Evolutionary conservation across 2,797 vertebrate genomes (phyloP).

Genomic region (Siniperca scherzeri): DNA sequence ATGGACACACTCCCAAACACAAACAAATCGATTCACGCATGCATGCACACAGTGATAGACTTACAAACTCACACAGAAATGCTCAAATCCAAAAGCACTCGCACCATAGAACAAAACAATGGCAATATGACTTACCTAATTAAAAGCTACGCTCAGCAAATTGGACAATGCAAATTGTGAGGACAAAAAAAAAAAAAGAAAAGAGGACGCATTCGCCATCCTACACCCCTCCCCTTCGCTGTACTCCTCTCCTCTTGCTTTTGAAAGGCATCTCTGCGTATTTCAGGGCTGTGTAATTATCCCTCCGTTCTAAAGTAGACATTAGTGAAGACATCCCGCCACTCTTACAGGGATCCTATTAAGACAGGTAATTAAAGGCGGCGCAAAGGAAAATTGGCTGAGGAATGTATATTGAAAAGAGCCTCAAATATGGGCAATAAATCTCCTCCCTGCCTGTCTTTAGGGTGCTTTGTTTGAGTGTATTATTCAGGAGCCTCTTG

Average conservation of each 20-base stretch:
- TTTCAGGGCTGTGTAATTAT: constrained; percentile 75
- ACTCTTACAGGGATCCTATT: constrained; percentile 78
- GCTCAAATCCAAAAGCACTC: constrained; percentile 23
- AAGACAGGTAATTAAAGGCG: constrained; percentile 83
- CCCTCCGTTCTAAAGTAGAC: constrained; percentile 68
- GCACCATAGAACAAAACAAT: constrained; percentile 28
- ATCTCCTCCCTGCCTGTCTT: constrained; percentile 73
- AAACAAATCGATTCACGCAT: neutral
- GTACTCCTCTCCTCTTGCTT: constrained; percentile 40
- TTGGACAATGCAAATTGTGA: constrained; percentile 57
- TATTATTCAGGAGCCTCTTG: constrained; percentile 76
- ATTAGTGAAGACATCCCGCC: constrained; percentile 77
- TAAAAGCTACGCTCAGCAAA: constrained; percentile 73
- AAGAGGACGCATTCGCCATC: neutral
- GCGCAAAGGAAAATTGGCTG: constrained; percentile 68
- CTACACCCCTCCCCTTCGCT: neutral
- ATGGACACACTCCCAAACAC: neutral
- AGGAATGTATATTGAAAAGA: constrained; percentile 67
- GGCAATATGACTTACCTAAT: constrained; percentile 63
- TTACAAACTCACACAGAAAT: constrained; percentile 10
- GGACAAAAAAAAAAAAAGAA: constrained; percentile 24
- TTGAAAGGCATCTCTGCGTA: constrained; percentile 61
- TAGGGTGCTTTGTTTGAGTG: constrained; percentile 69
- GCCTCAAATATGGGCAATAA: constrained; percentile 70
- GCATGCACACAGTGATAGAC: neutral